Base-by-base conservation (phyloP, 1,140 invertebrate genomes). In the Drosophila novamexicana region DNA sequence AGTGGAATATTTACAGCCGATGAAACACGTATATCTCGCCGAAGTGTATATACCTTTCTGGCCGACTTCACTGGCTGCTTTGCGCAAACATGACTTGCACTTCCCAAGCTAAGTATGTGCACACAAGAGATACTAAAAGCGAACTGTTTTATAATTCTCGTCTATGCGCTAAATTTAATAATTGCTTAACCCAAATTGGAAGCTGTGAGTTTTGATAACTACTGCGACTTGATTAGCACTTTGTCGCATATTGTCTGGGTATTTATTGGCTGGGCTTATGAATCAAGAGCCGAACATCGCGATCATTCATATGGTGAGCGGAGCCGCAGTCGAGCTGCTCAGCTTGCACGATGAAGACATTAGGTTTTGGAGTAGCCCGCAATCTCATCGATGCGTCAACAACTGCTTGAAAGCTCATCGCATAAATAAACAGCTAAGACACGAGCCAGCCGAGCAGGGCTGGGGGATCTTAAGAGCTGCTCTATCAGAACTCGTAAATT, bases 401-500 rank as follows among this genome's bases (percentile, higher is more conserved):
- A 68, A 54, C 64, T 73, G 70, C 49, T 44, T 39, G 22, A 50
- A 62, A 62, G 62, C 45, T 70, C 66, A 64, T 63, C 56, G 57
- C 66, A 75, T 75, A 70, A 75, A 70, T 70, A 70, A 74, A 22
- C 12, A 14, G 34, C 29, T 18, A 12, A 57, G 12, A 14, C 53
- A 57, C 49, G 61, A 64, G 50, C 59, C 44, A 32, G 32, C 5
- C 10, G 10, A 16, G 7, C 7, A 8, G 32, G 5, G 18, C 7
- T 1, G 56, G 39, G 37, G 36, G 0, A 62, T 68, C 54, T 59
- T 50, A 68, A 68, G 45, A 68, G 65, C 45, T 72, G 45, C 32
- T 57, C 56, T 69, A 75, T 75, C 73, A 40, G 54, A 54, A 37
- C 68, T 54, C 73, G 45, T 75, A 71, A 75, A 71, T 75, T 54